A percentile compares a stretch with the other conserved stretches of the same genome.
These are phyloP conservation scores for Oryctes rhinoceros DNA, from an alignment of 1,140 invertebrate species.

Conservation along the genomic window DNA sequence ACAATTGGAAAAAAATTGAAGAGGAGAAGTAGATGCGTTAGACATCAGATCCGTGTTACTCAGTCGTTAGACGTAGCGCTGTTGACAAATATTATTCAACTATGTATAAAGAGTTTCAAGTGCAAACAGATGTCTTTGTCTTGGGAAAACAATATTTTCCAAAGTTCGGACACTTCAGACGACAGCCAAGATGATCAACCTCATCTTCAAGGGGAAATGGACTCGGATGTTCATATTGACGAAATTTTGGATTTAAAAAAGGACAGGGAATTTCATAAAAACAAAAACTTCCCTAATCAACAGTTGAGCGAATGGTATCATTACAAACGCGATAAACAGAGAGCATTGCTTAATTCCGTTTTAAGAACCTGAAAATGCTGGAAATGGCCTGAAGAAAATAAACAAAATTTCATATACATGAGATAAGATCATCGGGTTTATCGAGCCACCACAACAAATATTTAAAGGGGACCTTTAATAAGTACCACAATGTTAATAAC, in stretches of 20 bases:
- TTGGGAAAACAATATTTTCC: too few relatives aligned
- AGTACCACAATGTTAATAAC: conserved; percentile 31
- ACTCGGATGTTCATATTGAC: conserved; percentile 18
- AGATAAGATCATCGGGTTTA: not conserved
- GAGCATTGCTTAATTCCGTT: not conserved
- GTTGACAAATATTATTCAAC: too few relatives aligned
- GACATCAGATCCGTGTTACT: too few relatives aligned
- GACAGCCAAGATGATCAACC: not conserved
- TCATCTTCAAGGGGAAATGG: too few relatives aligned
- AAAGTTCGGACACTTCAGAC: too few relatives aligned
- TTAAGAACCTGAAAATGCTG: conserved; percentile 11
- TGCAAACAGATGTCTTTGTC: too few relatives aligned
- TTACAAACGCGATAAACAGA: not conserved
- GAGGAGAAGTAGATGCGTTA: too few relatives aligned
- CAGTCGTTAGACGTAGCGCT: too few relatives aligned
- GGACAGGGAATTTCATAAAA: conserved; percentile 20
- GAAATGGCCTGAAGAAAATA: not conserved
- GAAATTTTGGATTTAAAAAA: not conserved
- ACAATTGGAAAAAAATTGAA: too few relatives aligned
- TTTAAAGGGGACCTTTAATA: not conserved
- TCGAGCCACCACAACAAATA: conserved; percentile 13
- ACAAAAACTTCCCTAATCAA: not conserved
- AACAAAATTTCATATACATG: conserved; percentile 27
- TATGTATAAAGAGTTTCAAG: too few relatives aligned
- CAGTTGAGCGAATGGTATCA: not conserved